These are phyloP conservation scores for Argopecten irradians DNA, from an alignment of 1,140 invertebrate species.

Conservation along the genomic window DNA sequence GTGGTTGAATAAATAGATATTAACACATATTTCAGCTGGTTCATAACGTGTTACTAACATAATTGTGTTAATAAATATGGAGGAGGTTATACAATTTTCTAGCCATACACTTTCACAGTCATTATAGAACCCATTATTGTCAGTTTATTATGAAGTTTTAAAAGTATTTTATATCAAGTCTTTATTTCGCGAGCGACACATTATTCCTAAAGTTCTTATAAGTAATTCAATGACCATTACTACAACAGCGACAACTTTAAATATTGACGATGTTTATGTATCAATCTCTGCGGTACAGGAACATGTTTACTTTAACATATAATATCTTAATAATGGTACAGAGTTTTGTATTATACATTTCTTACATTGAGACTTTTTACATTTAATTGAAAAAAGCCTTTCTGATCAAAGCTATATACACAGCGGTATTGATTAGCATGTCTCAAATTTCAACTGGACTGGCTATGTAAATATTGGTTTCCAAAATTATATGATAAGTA, in stretches of 20 bases:
- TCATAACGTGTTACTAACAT: no score
- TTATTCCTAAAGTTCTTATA: background rate
- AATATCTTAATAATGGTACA: background rate
- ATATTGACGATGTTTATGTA: background rate
- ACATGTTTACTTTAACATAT: background rate
- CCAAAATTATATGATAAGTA: background rate
- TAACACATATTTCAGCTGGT: no score
- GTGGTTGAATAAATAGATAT: no score
- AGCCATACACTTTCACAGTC: no score
- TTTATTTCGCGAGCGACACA: background rate
- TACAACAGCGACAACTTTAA: background rate
- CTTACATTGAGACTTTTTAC: background rate
- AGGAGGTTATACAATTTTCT: no score
- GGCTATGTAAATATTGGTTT: slow-evolving; percentile 9
- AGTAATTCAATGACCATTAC: background rate
- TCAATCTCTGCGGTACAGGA: background rate
- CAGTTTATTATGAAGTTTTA: background rate
- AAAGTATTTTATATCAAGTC: background rate
- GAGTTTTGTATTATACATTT: background rate
- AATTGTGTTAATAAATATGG: no score
- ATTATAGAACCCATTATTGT: no score
- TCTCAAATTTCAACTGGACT: background rate
- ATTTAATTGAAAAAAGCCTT: background rate
- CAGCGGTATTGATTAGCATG: background rate
- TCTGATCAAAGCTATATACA: background rate